Percentiles rank a stretch among this genome's conserved stretches.
These are phyloP conservation scores for Stenchaetothrips biformis DNA, from an alignment of 2,888 invertebrate species.

Conservation along the genomic window DNA sequence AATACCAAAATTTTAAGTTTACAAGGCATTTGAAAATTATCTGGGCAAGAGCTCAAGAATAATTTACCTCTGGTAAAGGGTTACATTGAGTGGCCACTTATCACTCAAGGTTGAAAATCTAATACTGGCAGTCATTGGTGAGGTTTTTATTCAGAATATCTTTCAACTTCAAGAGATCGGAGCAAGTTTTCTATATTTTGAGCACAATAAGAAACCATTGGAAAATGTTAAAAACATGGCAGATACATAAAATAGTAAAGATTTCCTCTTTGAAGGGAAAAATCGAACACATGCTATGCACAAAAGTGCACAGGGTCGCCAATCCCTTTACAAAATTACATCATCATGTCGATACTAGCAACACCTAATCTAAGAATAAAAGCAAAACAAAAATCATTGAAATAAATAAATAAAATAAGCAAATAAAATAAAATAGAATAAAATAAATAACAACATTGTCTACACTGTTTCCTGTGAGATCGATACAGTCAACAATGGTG, in stretches of 20 bases:
- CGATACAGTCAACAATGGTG: background rate
- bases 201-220: background rate
- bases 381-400: background rate
- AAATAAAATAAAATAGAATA: background rate
- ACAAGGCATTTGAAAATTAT: no score
- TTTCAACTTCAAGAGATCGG: no score
- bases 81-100: no score
- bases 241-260: background rate
- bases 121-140: background rate
- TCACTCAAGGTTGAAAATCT: no score
- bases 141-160: no score
- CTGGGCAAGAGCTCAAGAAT: no score
- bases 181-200: no score
- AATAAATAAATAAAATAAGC: slow-evolving; percentile 9
- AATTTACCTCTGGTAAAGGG: no score
- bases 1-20: no score
- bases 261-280: background rate
- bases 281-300: background rate
- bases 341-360: background rate
- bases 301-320: background rate
- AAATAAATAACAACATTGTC: background rate
- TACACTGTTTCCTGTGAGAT: background rate
- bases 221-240: background rate
- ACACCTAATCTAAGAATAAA: background rate
- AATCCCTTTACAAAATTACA: background rate